A percentile compares a stretch with the other conserved stretches of the same genome.
Conservation (phyloP, 2,888 invertebrate genomes). For the Leucozona laternaria region DNA sequence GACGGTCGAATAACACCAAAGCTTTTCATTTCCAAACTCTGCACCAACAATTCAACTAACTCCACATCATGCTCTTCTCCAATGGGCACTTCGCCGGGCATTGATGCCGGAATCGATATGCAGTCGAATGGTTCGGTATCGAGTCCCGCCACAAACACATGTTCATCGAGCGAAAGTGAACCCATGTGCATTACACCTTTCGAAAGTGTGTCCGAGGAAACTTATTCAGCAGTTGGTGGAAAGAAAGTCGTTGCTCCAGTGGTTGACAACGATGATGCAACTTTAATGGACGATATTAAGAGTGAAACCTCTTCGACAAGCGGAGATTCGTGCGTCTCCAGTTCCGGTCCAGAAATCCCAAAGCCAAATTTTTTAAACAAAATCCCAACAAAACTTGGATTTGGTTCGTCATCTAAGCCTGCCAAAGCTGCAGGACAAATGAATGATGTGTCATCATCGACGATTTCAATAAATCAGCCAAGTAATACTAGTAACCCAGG, state of each 20-base stretch:
- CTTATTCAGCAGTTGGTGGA: slow-evolving; percentile 38
- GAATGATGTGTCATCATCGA: slow-evolving; percentile 29
- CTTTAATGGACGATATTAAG: slow-evolving; percentile 82
- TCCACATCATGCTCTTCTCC: slow-evolving; percentile 82
- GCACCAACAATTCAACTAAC: slow-evolving; percentile 80
- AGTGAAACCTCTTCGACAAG: slow-evolving; percentile 81
- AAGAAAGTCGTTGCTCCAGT: slow-evolving; percentile 55
- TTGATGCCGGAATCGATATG: slow-evolving; percentile 77
- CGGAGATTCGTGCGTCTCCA: slow-evolving; percentile 72
- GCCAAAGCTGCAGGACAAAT: slow-evolving; percentile 8
- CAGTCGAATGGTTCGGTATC: slow-evolving; percentile 71
- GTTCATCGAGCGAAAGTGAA: slow-evolving; percentile 80
- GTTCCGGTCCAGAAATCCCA: slow-evolving; percentile 37
- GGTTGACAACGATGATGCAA: slow-evolving; percentile 79
- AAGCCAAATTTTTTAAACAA: slow-evolving; percentile 73
- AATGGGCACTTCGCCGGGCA: slow-evolving; percentile 81
- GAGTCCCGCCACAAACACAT: slow-evolving; percentile 75
- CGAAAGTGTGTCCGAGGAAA: slow-evolving; percentile 80
- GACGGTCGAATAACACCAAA: slow-evolving; percentile 84
- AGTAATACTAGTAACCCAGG: slow-evolving; percentile 54
- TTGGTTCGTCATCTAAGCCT: slow-evolving; percentile 7
- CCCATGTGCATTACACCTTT: slow-evolving; percentile 79
- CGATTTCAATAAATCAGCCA: slow-evolving; percentile 17
- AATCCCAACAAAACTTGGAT: slow-evolving; percentile 42
- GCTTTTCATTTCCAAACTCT: slow-evolving; percentile 82